phyloP scores from a whole-genome alignment of 2,797 vertebrate species.

The Micrastur ruficollis region DNA sequence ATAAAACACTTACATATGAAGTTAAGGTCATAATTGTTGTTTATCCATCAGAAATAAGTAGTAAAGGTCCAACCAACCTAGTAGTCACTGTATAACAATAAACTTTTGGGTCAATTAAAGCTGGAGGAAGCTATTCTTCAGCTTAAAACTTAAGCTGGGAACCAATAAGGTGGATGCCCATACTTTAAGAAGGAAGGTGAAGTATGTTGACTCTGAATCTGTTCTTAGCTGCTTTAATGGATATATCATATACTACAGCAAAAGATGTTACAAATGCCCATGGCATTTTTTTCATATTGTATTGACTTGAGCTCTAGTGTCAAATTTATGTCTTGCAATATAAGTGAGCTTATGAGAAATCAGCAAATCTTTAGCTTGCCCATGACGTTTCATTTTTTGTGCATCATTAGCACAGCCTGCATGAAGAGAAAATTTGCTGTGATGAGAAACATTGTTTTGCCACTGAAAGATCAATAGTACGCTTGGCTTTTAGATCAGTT shows the following conservation, averaged over 20 bases:
- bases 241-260: background rate
- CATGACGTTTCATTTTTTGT: background rate
- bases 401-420: background rate
- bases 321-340: background rate
- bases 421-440: slow-evolving; percentile 10
- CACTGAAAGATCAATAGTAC: background rate
- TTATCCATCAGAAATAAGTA: background rate
- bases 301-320: background rate
- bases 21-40: background rate
- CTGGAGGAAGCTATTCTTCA: background rate
- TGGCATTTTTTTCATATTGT: background rate
- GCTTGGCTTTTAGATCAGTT: background rate
- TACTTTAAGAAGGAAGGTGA: background rate
- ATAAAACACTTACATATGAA: background rate
- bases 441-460: slow-evolving; percentile 21
- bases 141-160: background rate
- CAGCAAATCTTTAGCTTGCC: slow-evolving; percentile 29
- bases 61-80: background rate
- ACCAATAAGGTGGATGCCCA: background rate
- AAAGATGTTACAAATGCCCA: background rate
- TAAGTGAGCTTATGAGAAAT: background rate
- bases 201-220: background rate
- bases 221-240: background rate
- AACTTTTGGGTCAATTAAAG: background rate
- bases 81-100: background rate